Conservation (phyloP, 2,888 invertebrate genomes). For the Ichneumoninae sp. region DNA sequence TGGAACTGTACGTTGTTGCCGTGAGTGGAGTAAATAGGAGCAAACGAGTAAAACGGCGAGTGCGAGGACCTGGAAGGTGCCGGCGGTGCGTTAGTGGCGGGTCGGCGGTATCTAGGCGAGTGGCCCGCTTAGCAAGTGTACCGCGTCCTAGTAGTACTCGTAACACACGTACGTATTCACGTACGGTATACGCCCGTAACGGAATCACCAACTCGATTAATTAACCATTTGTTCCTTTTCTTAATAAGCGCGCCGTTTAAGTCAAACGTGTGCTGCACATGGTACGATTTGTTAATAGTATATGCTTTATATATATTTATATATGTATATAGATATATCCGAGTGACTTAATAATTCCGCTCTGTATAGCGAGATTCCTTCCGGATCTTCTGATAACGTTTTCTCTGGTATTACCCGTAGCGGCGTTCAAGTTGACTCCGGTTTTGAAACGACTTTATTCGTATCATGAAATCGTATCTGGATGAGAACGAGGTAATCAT, state of each 20-base stretch:
- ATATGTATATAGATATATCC: slow-evolving; percentile 28
- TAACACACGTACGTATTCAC: slow-evolving; percentile 56
- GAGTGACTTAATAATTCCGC: slow-evolving; percentile 61
- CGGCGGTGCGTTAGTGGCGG: slow-evolving; percentile 41
- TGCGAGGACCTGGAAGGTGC: slow-evolving; percentile 45
- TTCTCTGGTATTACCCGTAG: too few species aligned
- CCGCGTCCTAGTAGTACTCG: slow-evolving; percentile 76
- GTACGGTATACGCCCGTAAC: slow-evolving; percentile 61
- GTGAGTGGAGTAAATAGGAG: slow-evolving; percentile 46
- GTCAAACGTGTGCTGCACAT: neutral
- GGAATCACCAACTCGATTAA: slow-evolving; percentile 67
- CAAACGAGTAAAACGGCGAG: slow-evolving; percentile 54
- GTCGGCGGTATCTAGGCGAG: slow-evolving; percentile 70
- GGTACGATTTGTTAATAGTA: neutral
- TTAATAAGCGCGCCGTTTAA: slow-evolving; percentile 58
- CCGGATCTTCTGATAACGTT: slow-evolving; percentile 54
- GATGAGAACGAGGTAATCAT: neutral
- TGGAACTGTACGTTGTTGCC: slow-evolving; percentile 40
- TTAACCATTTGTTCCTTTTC: slow-evolving; percentile 61
- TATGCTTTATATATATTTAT: neutral
- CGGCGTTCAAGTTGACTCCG: too few species aligned
- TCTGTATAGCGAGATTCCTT: slow-evolving; percentile 59
- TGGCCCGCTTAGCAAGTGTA: slow-evolving; percentile 83
- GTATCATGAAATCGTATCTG: neutral
- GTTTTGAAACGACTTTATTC: neutral